Evolutionary conservation across 2,888 invertebrate species (phyloP).

Genomic region (Nephrotoma flavescens): DNA sequence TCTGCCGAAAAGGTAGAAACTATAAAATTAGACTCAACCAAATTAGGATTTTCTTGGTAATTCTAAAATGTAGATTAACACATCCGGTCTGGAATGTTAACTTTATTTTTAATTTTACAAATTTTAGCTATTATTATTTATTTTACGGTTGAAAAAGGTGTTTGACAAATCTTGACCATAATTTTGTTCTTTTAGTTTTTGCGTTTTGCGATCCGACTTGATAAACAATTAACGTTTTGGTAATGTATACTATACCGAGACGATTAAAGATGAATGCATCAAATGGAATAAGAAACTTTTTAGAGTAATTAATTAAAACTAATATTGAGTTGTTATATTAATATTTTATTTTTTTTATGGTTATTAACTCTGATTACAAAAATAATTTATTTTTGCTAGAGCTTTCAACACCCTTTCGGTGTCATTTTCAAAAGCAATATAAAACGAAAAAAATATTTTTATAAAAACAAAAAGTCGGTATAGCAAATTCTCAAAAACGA

Average conservation of each 20-base stretch:
- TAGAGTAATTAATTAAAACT: too few species aligned
- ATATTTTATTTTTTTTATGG: too few species aligned
- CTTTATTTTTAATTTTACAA: not conserved
- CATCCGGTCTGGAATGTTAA: not conserved
- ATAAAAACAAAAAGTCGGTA: too few species aligned
- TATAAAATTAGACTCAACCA: not conserved
- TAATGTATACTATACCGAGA: not conserved
- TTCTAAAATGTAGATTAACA: slow-evolving; percentile 2
- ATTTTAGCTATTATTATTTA: not conserved
- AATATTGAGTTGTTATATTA: too few species aligned
- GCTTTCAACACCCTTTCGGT: too few species aligned
- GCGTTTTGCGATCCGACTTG: not conserved
- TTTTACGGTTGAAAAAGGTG: not conserved
- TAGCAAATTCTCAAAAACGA: too few species aligned
- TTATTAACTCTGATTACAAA: too few species aligned
- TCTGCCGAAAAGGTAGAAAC: slow-evolving; percentile 2
- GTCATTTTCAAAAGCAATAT: too few species aligned
- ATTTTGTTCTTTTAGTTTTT: not conserved
- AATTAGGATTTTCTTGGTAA: slow-evolving; percentile 1
- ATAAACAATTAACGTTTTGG: not conserved
- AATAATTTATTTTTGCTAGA: too few species aligned
- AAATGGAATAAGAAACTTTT: not conserved
- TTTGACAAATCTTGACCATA: slow-evolving; percentile 3
- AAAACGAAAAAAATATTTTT: too few species aligned
- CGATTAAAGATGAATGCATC: not conserved